Base-by-base conservation (phyloP, 2,113 vertebrate genomes). In the Vidua macroura region DNA sequence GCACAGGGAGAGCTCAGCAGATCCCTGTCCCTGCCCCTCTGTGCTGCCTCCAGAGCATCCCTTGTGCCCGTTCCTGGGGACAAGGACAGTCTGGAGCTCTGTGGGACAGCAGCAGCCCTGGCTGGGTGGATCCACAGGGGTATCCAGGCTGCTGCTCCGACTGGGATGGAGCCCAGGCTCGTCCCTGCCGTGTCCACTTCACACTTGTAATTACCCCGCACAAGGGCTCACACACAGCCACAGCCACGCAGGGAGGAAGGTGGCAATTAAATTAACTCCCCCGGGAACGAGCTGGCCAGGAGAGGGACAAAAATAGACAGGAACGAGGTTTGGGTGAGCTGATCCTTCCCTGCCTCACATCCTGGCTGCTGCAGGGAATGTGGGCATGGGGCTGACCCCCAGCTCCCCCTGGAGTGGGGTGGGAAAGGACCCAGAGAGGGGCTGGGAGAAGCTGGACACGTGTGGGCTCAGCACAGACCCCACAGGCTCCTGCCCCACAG, bases 261-360 rank as follows among this genome's bases (percentile, higher is more conserved):
- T n/a, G 82, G 78, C 90, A 67, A 96, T 95, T 91, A 85, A 87
- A 93, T 92, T 51, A 73, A 90, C 84, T 95, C 89, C 95, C 84
- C 59, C 90, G 44, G 91, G 93, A 87, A 91, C 89, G 31, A 94
- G 94, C 46, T 53, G 91, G 70, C 69, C 81, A 28, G 66, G 55
- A n/a, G 74, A 85, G 62, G 63, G 82, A 43, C 51, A 23, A 9
- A 94, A 95, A 92, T 67, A 94, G 75, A 3, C 6, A 14, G 86
- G 81, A 49, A 46, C 83, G 87, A 22, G 55, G 80, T n/a, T 22
- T 13, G 59, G 67, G 31, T 7, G 10, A 58, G 78, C 27, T 48
- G 81, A 19, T 62, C 67, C 91, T 72, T 31, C 37, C 68, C 67
- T 31, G 60, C 43, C 91, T 44, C 1, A 1, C 11, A 15, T 18